Percentiles rank a stretch among this genome's conserved stretches.
These are phyloP conservation scores for Dysidea cf. avara DNA, from an alignment of 37 sponge, comb jelly and placozoan species.

Conservation along the genomic window DNA sequence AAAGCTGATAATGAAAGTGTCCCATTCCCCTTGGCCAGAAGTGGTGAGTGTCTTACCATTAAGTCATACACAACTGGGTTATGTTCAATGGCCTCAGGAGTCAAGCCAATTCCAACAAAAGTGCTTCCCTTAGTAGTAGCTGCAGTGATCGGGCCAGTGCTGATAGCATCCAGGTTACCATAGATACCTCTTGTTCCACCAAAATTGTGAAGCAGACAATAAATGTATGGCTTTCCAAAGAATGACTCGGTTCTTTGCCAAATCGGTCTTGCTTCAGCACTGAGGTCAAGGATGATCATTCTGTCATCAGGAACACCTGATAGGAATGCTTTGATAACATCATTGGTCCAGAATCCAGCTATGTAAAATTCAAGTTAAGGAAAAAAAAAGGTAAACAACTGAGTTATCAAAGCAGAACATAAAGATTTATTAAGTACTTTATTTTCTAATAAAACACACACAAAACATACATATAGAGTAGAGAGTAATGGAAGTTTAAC, in stretches of 20 bases:
- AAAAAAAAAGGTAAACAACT: too few species aligned
- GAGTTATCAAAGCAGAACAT: too few species aligned
- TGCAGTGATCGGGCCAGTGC: constrained; percentile 39
- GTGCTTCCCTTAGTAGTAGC: constrained; percentile 27
- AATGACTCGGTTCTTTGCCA: constrained; percentile 41
- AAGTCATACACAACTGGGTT: constrained; percentile 74
- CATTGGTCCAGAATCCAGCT: constrained; percentile 40
- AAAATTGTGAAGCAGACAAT: constrained; percentile 72
- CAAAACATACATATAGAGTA: too few species aligned
- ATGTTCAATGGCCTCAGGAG: constrained; percentile 75
- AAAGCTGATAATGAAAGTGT: too few species aligned
- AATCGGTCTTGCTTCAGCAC: constrained; percentile 34
- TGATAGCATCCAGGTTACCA: constrained; percentile 55
- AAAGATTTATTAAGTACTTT: too few species aligned
- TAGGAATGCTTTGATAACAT: constrained; percentile 43
- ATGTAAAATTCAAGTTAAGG: too few species aligned
- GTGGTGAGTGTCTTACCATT: too few species aligned
- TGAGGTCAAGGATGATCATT: constrained; percentile 68
- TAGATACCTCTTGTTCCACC: constrained; percentile 63
- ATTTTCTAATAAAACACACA: too few species aligned
- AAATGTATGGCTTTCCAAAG: constrained; percentile 69
- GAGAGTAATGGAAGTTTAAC: too few species aligned
- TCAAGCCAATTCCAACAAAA: constrained; percentile 70
- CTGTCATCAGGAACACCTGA: constrained; percentile 51
- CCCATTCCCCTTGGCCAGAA: too few species aligned